Conservation (phyloP, 2,888 invertebrate genomes). For the Eristalis tenax region DNA sequence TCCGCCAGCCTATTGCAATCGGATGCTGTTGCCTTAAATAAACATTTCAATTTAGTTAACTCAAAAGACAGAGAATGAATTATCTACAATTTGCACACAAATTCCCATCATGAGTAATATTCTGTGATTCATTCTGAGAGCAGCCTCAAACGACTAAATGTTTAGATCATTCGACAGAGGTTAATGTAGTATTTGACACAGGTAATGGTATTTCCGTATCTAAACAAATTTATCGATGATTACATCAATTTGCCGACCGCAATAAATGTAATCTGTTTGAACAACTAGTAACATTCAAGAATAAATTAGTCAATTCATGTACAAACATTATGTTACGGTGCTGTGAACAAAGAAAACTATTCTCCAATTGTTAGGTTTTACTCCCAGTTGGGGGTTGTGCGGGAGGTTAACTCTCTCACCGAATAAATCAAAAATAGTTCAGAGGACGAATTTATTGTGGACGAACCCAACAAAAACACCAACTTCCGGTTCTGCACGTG, state of each 20-base stretch:
- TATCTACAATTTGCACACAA: background rate
- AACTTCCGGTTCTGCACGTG: too few species aligned
- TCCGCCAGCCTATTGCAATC: background rate
- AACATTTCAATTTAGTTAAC: background rate
- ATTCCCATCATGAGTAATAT: background rate
- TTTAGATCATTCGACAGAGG: background rate
- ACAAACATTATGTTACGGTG: too few species aligned
- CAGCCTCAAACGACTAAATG: background rate
- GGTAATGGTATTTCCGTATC: background rate
- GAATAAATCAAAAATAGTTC: too few species aligned
- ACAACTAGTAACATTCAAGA: too few species aligned
- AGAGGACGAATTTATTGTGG: too few species aligned
- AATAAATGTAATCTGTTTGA: too few species aligned
- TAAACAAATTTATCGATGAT: background rate
- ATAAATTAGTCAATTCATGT: too few species aligned
- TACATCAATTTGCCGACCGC: background rate
- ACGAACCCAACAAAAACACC: too few species aligned
- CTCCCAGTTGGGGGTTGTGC: too few species aligned
- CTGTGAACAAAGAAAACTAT: too few species aligned
- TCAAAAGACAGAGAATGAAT: background rate
- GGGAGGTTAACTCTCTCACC: too few species aligned
- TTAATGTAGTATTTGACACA: background rate
- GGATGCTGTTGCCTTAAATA: background rate
- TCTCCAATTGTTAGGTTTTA: too few species aligned
- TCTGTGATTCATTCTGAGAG: background rate